phyloP scores from a whole-genome alignment of 2,113 vertebrate species.

The Chionomys nivalis region DNA sequence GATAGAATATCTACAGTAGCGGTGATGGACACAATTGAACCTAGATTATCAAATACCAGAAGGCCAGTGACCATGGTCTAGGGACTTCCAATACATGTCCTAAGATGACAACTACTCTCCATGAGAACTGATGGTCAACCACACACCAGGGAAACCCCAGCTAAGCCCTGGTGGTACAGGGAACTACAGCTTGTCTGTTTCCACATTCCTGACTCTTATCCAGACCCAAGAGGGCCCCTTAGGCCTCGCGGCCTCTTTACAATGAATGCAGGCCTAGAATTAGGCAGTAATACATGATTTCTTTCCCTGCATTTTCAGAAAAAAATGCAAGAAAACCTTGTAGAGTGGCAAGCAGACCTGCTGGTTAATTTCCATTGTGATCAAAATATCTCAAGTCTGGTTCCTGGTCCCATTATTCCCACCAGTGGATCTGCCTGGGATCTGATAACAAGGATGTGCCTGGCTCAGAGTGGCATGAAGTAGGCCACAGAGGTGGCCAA shows the following conservation, averaged over 20 bases:
- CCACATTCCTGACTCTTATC: not conserved
- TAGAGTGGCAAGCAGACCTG: not conserved
- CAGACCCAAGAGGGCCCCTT: not conserved
- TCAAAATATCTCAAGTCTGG: not conserved
- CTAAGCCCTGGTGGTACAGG: not conserved
- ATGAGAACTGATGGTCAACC: not conserved
- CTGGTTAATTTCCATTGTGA: not conserved
- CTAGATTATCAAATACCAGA: not conserved
- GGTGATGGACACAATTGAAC: not conserved
- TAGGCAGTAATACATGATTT: not conserved
- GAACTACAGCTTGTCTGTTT: not conserved
- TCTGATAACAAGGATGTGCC: not conserved
- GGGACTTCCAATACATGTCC: too few relatives aligned
- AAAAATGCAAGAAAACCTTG: not conserved
- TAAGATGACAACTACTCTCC: not conserved
- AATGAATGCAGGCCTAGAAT: not conserved
- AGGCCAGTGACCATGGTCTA: not conserved
- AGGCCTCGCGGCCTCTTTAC: not conserved
- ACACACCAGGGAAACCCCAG: not conserved
- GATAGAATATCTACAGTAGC: rapidly evolving
- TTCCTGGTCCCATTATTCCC: not conserved
- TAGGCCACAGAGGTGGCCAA: not conserved
- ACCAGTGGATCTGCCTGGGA: not conserved
- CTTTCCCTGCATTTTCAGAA: not conserved
- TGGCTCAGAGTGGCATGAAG: not conserved